Percentiles rank a stretch among this genome's conserved stretches.
Conservation (phyloP, 2,113 vertebrate species). For the Elgaria multicarinata region DNA sequence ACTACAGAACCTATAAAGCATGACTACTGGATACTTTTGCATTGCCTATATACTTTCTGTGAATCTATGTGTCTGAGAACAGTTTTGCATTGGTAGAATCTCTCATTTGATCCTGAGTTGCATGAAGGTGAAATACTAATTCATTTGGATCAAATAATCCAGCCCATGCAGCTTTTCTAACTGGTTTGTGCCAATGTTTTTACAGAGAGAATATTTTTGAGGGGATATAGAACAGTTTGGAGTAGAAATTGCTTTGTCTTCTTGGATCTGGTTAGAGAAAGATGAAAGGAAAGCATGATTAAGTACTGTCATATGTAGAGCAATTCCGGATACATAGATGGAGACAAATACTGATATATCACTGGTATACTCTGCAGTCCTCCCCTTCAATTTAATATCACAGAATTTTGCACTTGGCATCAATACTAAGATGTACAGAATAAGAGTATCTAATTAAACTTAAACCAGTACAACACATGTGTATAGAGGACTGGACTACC, state of each 20-base stretch:
- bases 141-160: background rate
- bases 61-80: background rate
- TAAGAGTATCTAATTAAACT: background rate
- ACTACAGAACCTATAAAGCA: background rate
- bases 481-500: background rate
- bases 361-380: background rate
- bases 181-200: background rate
- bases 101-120: background rate
- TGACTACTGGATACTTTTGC: background rate
- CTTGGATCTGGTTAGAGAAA: background rate
- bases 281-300: background rate
- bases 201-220: background rate
- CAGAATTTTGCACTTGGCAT: background rate
- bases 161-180: background rate
- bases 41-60: background rate
- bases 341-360: background rate
- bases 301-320: background rate
- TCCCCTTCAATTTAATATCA: background rate
- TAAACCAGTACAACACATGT: too few species aligned
- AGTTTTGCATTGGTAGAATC: background rate
- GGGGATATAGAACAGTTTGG: background rate
- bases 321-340: background rate
- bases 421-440: background rate
- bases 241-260: background rate
- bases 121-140: background rate